A percentile compares a stretch with the other conserved stretches of the same genome.
These are phyloP conservation scores for Picus viridis DNA, from an alignment of 2,797 vertebrate genomes.

Conservation along the genomic window DNA sequence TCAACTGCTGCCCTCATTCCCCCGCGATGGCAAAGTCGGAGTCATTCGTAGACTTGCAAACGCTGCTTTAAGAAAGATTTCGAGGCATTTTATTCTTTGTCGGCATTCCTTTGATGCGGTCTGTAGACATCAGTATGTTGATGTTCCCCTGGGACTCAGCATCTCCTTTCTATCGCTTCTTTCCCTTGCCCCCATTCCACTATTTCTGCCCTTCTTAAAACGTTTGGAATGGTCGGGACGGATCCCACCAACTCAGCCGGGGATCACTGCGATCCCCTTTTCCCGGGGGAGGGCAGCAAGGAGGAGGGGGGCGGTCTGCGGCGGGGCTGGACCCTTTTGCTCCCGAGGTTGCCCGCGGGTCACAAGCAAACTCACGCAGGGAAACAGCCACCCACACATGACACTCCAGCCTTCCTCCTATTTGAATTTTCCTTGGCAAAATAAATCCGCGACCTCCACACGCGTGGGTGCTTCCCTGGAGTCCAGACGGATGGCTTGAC, in stretches of 20 bases:
- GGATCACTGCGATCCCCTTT: background rate
- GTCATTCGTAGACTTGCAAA: conserved; percentile 15
- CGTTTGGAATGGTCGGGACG: background rate
- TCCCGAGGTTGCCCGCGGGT: too few species aligned
- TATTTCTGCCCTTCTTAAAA: background rate
- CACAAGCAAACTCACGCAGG: background rate
- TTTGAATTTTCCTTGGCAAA: background rate
- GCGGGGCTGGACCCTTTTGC: background rate
- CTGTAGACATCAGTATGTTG: conserved; percentile 12
- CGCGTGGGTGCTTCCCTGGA: background rate
- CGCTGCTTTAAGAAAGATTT: conserved; percentile 19
- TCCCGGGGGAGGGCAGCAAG: background rate
- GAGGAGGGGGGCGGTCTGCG: background rate
- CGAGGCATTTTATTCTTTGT: background rate
- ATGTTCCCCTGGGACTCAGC: background rate
- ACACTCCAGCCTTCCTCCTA: too few species aligned
- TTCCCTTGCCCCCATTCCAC: too few species aligned
- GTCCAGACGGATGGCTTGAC: background rate
- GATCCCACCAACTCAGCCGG: background rate
- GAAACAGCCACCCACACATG: background rate
- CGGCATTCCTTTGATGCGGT: background rate
- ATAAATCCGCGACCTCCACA: background rate
- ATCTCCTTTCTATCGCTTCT: background rate
- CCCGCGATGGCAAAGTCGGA: conserved; percentile 35
- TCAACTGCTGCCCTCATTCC: conserved; percentile 14